phyloP scores from a whole-genome alignment of 1,140 invertebrate genomes.

The Polypedilum vanderplanki region DNA sequence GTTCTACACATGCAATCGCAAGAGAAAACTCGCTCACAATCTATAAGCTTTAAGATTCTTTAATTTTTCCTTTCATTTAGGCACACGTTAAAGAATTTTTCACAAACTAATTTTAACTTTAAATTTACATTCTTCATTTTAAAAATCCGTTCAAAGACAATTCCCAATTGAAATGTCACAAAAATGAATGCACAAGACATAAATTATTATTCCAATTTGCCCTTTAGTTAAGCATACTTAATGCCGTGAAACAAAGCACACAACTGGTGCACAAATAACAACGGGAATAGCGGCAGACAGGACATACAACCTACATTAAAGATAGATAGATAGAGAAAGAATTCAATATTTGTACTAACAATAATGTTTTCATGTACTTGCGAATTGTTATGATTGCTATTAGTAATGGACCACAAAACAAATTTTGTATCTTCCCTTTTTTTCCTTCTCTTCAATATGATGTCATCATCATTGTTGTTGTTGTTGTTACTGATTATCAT shows the following conservation, averaged over 20 bases:
- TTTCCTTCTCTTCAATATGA: no score
- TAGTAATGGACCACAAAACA: no score
- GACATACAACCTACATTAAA: not conserved
- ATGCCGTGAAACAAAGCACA: not conserved
- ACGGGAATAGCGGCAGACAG: no score
- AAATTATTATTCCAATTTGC: constrained; percentile 20
- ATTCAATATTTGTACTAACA: not conserved
- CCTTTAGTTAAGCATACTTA: not conserved
- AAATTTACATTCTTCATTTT: no score
- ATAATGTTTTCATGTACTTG: not conserved
- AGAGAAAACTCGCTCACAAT: not conserved
- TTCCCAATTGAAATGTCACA: not conserved
- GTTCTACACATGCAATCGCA: not conserved
- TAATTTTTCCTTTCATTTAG: not conserved
- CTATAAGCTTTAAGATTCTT: not conserved
- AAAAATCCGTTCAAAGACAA: not conserved
- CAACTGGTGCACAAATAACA: no score
- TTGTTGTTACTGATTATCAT: no score
- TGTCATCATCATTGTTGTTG: no score
- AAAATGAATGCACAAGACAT: not conserved
- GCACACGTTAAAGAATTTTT: no score
- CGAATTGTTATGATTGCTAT: no score
- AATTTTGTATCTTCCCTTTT: no score
- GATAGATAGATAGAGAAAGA: not conserved
- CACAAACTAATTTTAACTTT: no score